Percentiles rank a stretch among this genome's conserved stretches.
Evolutionary conservation across 2,888 invertebrate genomes (phyloP).

Genomic region (Xestia xanthographa): DNA sequence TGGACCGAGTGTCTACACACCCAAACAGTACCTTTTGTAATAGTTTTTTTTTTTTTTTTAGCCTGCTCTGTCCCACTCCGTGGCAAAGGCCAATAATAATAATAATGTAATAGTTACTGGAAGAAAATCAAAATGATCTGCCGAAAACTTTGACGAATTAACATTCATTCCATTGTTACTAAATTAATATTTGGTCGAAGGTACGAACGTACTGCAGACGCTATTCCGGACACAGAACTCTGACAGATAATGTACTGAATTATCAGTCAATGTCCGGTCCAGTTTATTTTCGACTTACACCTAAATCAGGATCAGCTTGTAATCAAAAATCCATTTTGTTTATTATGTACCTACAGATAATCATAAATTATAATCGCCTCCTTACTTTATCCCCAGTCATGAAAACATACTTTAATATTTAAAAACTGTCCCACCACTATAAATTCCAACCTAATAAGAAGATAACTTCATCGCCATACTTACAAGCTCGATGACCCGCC

Average conservation of each 20-base stretch:
- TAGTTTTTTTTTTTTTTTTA: too few relatives aligned
- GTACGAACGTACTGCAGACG: neutral
- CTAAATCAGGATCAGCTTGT: neutral
- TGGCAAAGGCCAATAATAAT: too few relatives aligned
- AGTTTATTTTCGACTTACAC: too few relatives aligned
- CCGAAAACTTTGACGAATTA: neutral
- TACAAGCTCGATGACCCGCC: constrained; percentile 51
- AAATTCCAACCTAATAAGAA: neutral
- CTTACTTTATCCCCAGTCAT: neutral
- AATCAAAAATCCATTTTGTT: neutral
- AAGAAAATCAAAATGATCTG: neutral
- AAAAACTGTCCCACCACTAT: neutral
- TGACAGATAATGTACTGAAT: neutral
- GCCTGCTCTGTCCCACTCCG: too few relatives aligned
- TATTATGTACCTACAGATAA: neutral
- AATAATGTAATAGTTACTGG: too few relatives aligned
- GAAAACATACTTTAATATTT: neutral
- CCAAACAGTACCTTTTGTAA: too few relatives aligned
- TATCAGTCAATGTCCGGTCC: neutral
- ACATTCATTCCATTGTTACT: neutral
- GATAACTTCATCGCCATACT: constrained; percentile 50
- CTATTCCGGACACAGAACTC: neutral
- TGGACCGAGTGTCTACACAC: too few relatives aligned
- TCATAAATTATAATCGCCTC: neutral
- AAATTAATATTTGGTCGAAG: neutral